Evolutionary conservation across 1,140 invertebrate species (phyloP), one percentile per base, ranked within the genome.

Genomic region (Megathymus violae): DNA sequence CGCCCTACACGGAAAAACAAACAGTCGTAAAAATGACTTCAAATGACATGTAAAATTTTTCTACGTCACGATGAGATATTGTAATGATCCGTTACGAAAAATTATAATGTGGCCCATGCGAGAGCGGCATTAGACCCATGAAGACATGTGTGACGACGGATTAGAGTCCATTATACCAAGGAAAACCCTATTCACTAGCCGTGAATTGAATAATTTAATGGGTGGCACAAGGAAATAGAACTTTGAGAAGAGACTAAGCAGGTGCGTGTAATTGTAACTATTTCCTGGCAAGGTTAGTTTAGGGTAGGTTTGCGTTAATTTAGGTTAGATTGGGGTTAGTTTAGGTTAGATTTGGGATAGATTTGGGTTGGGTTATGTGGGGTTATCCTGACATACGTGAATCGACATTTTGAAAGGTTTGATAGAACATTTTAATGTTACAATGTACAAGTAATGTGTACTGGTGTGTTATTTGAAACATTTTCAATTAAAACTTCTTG

Each of bases 21-120:
- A 90, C 81, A 89, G 75, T 79, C 71, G 64, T 78, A 80, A 79
- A 87, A 85, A 82, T 80, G 73, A 74, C 62, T 75, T 76, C 78
- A 88, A 89, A 89, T 89, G 84, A 89, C 88, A 89, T 80, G 85
- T 89, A 73, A 85, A 88, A 91, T 88, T 89, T 91, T 89, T 91
- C 85, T 88, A 74, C 78, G 88, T 91, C 88, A 89, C 80, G 69
- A 91, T 89, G 82, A 91, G 75, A 84, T 87, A 89, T 88, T 82
- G 81, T 91, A 91, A 91, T 91, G 85, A 76, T 67, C 78, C 86
- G 85, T 89, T 82, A 85, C 88, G 82, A 84, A 84, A 84, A 88
- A 80, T 74, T 72, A 67, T 81, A 82, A 86, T 81, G 75, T 80
- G 79, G 67, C 67, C 76, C 86, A 89, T 89, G 82, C 82, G 64